These are phyloP conservation scores for Temnothorax unifasciatus DNA, from an alignment of 2,888 invertebrate genomes.

Conservation along the genomic window DNA sequence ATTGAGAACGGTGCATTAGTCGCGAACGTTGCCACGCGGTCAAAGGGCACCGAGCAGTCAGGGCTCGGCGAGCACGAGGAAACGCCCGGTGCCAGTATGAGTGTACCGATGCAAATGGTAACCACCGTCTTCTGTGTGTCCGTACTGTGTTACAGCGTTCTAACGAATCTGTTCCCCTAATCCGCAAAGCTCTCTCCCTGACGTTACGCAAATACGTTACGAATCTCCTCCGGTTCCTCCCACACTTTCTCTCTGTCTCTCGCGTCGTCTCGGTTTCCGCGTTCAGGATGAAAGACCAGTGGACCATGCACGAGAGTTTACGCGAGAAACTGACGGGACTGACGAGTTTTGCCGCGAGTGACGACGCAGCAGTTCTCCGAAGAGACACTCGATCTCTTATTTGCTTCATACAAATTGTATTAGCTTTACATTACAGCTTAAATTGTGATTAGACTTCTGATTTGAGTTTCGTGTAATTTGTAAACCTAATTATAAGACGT, in stretches of 20 bases:
- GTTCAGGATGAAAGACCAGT: conserved; percentile 56
- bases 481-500: not conserved
- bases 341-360: conserved; percentile 41
- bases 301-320: conserved; percentile 27
- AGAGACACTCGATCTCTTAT: conserved; percentile 1
- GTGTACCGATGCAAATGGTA: conserved; percentile 85
- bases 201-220: conserved; percentile 24
- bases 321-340: conserved; percentile 66
- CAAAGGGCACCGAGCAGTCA: conserved; percentile 75
- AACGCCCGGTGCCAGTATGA: conserved; percentile 78
- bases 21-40: conserved; percentile 76
- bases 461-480: not conserved
- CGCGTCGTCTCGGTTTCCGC: conserved; percentile 46
- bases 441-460: not conserved
- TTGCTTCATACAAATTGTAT: not conserved
- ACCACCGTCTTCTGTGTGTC: conserved; percentile 86
- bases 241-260: conserved; percentile 50
- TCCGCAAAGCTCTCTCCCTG: conserved; percentile 61
- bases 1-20: conserved; percentile 77
- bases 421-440: not conserved
- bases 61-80: conserved; percentile 71
- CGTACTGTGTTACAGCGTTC: conserved; percentile 86
- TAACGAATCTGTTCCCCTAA: conserved; percentile 85
- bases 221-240: not conserved
- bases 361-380: conserved; percentile 67